Evolutionary conservation across 2,888 invertebrate species (phyloP).

Genomic region (Rhingia campestris): DNA sequence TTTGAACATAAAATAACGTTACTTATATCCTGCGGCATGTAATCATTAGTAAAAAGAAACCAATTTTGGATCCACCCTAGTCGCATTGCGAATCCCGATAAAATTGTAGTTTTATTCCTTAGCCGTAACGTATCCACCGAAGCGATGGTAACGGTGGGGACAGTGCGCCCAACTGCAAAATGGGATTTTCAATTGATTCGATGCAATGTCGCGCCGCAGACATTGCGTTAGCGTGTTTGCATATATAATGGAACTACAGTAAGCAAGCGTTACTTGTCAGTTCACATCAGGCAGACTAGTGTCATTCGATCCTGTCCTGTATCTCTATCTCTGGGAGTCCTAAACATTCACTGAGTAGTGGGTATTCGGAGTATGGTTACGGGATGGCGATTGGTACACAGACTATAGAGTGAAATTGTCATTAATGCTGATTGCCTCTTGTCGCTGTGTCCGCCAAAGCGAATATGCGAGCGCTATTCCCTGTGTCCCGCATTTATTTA

Average conservation of each 20-base stretch:
- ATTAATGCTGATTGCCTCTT: slow-evolving; percentile 73
- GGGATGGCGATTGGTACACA: slow-evolving; percentile 33
- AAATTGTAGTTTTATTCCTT: slow-evolving; percentile 57
- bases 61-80: not conserved
- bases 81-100: slow-evolving; percentile 5
- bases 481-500: slow-evolving; percentile 68
- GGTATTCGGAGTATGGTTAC: not conserved
- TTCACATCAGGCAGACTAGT: slow-evolving; percentile 62
- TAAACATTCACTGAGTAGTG: slow-evolving; percentile 16
- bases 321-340: not conserved
- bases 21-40: no score
- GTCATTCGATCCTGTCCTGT: slow-evolving; percentile 39
- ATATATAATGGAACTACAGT: slow-evolving; percentile 61
- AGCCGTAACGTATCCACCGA: not conserved
- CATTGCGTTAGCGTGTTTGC: slow-evolving; percentile 70
- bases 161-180: slow-evolving; percentile 42
- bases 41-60: no score
- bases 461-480: slow-evolving; percentile 42
- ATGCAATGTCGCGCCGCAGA: slow-evolving; percentile 65
- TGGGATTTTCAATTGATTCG: slow-evolving; percentile 65
- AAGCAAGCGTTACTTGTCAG: slow-evolving; percentile 66
- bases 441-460: slow-evolving; percentile 59
- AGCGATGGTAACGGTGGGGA: not conserved
- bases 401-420: slow-evolving; percentile 53
- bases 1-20: no score